phyloP scores from a whole-genome alignment of 2,888 invertebrate species.

The Zaprionus lineosus region DNA sequence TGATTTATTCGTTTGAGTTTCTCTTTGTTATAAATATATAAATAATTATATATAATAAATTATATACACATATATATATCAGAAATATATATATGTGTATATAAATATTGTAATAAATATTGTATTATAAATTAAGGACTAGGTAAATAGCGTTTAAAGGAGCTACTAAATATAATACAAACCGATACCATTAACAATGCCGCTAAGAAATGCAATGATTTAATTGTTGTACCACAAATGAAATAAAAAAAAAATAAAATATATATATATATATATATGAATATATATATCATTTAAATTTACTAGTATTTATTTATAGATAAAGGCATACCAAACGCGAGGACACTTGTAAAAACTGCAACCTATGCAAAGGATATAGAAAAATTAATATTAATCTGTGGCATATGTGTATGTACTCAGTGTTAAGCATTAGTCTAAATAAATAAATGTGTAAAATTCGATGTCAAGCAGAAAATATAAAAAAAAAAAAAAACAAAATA shows the following conservation, averaged over 20 bases:
- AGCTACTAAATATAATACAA: constrained; percentile 21
- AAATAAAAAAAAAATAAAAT: background rate
- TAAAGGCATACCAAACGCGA: constrained; percentile 68
- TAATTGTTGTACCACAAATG: constrained; percentile 37
- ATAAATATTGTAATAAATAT: constrained; percentile 53
- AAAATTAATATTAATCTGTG: constrained; percentile 28
- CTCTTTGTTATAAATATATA: constrained; percentile 30
- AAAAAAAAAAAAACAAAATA: constrained; percentile 18
- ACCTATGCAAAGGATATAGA: constrained; percentile 54
- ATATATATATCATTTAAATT: constrained; percentile 33
- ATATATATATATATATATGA: too few species aligned
- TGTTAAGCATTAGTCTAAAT: constrained; percentile 36
- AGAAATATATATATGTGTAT: constrained; percentile 14
- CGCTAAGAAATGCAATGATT: constrained; percentile 33
- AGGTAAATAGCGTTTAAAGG: constrained; percentile 42
- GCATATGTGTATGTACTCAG: constrained; percentile 40
- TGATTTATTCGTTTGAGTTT: constrained; percentile 47
- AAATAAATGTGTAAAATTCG: constrained; percentile 51
- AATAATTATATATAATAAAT: too few species aligned
- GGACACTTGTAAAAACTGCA: constrained; percentile 54
- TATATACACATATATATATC: too few species aligned
- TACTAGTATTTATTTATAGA: constrained; percentile 66
- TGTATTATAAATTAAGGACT: constrained; percentile 44
- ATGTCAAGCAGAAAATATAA: constrained; percentile 37
- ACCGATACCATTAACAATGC: constrained; percentile 13